Conservation (phyloP, 1,140 invertebrate species). For the Hycleus cichorii region DNA sequence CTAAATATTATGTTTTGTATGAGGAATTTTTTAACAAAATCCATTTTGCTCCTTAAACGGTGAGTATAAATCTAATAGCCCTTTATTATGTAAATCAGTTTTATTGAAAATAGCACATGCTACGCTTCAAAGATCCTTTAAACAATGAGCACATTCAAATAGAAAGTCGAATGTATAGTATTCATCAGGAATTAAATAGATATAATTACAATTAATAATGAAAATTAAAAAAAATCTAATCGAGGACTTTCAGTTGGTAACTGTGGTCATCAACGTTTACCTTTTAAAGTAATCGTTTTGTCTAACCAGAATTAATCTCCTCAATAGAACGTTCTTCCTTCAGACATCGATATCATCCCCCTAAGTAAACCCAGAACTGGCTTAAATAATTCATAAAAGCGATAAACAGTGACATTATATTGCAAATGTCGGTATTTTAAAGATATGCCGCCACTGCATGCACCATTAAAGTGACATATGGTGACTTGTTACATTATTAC, state of each 20-base stretch:
- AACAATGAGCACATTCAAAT: slow-evolving; percentile 4
- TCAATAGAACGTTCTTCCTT: too few species aligned
- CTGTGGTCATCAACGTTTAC: background rate
- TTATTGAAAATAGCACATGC: too few species aligned
- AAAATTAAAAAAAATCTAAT: background rate
- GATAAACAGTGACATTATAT: slow-evolving; percentile 21
- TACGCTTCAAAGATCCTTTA: background rate
- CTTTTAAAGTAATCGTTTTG: too few species aligned
- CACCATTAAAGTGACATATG: slow-evolving; percentile 24
- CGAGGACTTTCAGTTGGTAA: background rate
- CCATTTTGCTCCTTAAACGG: too few species aligned
- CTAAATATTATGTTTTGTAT: too few species aligned
- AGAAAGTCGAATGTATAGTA: background rate
- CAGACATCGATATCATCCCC: too few species aligned
- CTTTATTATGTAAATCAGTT: too few species aligned
- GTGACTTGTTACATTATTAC: slow-evolving; percentile 14
- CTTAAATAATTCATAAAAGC: slow-evolving; percentile 17
- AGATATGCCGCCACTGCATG: slow-evolving; percentile 20
- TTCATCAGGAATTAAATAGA: too few species aligned
- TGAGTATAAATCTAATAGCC: too few species aligned
- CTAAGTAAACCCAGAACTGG: background rate
- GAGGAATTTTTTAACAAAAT: slow-evolving; percentile 7
- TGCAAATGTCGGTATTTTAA: slow-evolving; percentile 18
- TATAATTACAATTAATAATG: too few species aligned
- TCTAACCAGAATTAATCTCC: too few species aligned